A percentile compares a stretch with the other conserved stretches of the same genome.
These are phyloP conservation scores for Pitta sordida DNA, from an alignment of 2,113 vertebrate species.

Conservation along the genomic window DNA sequence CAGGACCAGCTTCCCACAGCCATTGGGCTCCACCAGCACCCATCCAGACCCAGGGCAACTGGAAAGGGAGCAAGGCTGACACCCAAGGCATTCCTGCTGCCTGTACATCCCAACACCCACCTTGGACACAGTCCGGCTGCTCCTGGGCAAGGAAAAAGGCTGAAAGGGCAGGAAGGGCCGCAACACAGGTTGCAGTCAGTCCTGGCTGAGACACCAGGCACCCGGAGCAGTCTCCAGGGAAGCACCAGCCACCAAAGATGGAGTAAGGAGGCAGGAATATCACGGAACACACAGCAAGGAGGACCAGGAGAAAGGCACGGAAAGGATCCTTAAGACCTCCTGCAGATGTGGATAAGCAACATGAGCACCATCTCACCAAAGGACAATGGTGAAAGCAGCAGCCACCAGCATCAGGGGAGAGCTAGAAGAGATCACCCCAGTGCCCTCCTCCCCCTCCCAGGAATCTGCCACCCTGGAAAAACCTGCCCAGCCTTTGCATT, in stretches of 20 bases:
- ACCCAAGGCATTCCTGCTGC: not conserved
- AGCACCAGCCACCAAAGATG: not conserved
- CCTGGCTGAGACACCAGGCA: not conserved
- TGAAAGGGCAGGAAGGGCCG: not conserved
- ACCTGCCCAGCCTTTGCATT: constrained; percentile 37
- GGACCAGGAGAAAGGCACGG: not conserved
- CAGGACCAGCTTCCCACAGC: not conserved
- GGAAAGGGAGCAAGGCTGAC: not conserved
- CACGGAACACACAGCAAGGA: not conserved
- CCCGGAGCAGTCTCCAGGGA: not conserved
- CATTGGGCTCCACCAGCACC: too few species aligned
- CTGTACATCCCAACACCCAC: not conserved
- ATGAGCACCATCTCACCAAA: fast-evolving
- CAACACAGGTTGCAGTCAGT: too few species aligned
- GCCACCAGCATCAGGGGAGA: fast-evolving
- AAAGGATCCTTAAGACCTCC: not conserved
- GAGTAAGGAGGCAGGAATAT: not conserved
- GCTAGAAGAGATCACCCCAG: not conserved
- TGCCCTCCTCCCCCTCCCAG: not conserved
- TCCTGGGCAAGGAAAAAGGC: not conserved
- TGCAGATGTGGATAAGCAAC: fast-evolving
- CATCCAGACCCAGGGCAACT: not conserved
- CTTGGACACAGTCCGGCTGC: not conserved
- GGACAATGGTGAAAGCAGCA: not conserved
- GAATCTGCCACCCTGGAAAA: constrained; percentile 1